A percentile compares a stretch with the other conserved stretches of the same genome.
phyloP scores from a whole-genome alignment of 2,797 vertebrate genomes.

The Phataginus tetradactyla region DNA sequence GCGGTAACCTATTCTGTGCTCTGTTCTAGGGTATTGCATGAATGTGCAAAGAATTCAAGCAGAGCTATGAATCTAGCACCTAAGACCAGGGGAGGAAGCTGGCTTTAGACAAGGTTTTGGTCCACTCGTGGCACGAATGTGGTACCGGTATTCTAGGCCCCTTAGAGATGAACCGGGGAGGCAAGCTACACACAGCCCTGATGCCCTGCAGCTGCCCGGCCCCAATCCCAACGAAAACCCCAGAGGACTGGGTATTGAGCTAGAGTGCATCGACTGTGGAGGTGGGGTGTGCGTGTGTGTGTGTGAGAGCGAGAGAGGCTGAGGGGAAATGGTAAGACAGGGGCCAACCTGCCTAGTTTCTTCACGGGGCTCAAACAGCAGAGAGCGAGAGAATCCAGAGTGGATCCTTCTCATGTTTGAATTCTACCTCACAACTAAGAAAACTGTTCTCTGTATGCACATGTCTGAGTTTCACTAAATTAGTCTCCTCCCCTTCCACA shows the following conservation, averaged over 20 bases:
- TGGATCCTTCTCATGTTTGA: neutral
- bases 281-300: rapidly evolving
- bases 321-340: neutral
- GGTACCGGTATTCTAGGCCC: neutral
- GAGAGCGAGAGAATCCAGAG: neutral
- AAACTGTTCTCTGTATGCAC: neutral
- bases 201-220: neutral
- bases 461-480: neutral
- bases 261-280: neutral
- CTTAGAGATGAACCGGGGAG: neutral
- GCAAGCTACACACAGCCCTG: neutral
- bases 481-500: neutral
- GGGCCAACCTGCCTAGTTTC: neutral
- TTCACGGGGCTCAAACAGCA: neutral
- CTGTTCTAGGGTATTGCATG: neutral
- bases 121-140: neutral
- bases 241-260: neutral
- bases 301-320: neutral
- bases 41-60: neutral
- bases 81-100: neutral
- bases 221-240: neutral
- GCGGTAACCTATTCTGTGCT: neutral
- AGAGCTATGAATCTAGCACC: neutral
- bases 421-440: neutral
- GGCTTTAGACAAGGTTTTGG: neutral